Evolutionary conservation across 1,140 invertebrate species (phyloP).

Genomic region (Brachionus paranguensis): DNA sequence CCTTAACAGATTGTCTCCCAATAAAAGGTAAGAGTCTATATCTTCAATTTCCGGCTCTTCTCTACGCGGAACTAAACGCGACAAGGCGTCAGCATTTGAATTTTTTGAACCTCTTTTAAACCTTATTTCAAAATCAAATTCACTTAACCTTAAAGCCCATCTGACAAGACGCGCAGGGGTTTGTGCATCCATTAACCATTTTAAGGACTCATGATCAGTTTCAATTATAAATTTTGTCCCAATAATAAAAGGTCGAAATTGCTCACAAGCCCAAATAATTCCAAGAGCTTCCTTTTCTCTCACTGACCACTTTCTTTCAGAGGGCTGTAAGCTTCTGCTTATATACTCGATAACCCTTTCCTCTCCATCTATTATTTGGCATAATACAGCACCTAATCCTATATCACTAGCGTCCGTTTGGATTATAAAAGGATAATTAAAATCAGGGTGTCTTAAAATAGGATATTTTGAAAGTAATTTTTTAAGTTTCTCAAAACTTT

Average conservation of each 20-base stretch:
- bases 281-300: background rate
- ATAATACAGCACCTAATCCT: conserved; percentile 41
- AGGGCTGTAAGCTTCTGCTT: background rate
- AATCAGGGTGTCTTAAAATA: background rate
- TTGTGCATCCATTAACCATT: background rate
- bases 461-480: background rate
- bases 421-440: conserved; percentile 36
- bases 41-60: background rate
- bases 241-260: background rate
- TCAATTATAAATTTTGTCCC: background rate
- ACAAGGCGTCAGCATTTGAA: conserved; percentile 49
- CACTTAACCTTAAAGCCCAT: conserved; percentile 57
- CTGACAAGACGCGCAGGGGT: conserved; percentile 44
- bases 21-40: background rate
- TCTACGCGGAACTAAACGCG: conserved; percentile 34
- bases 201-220: conserved; percentile 17
- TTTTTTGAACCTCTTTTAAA: conserved; percentile 51
- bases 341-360: conserved; percentile 22
- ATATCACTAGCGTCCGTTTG: conserved; percentile 40
- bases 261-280: background rate
- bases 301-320: background rate
- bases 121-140: conserved; percentile 54
- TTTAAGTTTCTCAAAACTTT: background rate
- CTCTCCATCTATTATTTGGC: conserved; percentile 31
- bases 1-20: background rate